Evolutionary conservation across 2,888 invertebrate species (phyloP), one percentile per base, ranked within the genome.

Genomic region (Phalera bucephala): DNA sequence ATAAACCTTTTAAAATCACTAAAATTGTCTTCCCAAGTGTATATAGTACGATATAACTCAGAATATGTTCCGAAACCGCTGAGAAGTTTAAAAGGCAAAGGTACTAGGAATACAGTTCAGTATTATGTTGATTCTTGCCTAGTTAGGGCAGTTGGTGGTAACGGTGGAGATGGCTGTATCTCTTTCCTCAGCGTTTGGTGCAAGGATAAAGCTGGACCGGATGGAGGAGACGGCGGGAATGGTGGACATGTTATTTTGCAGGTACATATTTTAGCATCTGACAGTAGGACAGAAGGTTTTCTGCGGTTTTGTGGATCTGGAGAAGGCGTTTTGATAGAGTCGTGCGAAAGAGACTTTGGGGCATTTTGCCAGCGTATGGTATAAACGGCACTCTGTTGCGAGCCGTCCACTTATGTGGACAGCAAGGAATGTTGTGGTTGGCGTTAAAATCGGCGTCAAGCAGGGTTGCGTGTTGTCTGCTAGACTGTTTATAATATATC

Each of bases 181-280:
- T 96, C 97, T 0, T 98, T 99, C 72, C 83, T 97, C 3, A 93
- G 94, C 44, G 85, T 94, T 5, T 96, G 93, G 92, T 91, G 92
- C 34, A 97, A 97, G 64, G 98, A 97, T 46, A 92, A 91, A 38
- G 99, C 97, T 0, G 99, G 99, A 0, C 99, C 98, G 0, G 96
- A 97, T 78, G 99, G 98, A 0, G 99, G 99, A 0, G 97, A 99
- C 77, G 99, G 99, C 0, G 99, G 99, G 0, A 93, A 96, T 70
- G 99, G 99, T 0, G 99, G 97, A 0, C 99, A 99, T 84, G 95
- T 99, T 1, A 92, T 99, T 36, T 95, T 99, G 45, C 80, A 83
- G 64, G 86, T 86, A 87, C n/a, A n/a, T n/a, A n/a, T n/a, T n/a
- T n/a, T n/a, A n/a, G n/a, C n/a, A n/a, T n/a, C n/a, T n/a, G n/a